Conservation (phyloP, 1,140 invertebrate genomes). For the Diploscapter pachys region DNA sequence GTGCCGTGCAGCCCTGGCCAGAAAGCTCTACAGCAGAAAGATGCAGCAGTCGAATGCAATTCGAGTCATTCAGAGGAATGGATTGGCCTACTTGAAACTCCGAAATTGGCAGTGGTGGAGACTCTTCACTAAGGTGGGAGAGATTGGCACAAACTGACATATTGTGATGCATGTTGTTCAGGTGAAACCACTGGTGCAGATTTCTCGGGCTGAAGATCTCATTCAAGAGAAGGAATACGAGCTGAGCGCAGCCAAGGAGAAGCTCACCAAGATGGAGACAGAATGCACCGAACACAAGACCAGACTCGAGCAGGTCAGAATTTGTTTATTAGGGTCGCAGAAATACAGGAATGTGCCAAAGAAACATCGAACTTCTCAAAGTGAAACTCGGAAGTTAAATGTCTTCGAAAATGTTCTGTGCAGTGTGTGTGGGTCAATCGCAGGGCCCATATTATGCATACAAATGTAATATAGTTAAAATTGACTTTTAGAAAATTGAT, state of each 20-base stretch:
- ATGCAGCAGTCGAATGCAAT: slow-evolving; percentile 97
- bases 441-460: no score
- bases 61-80: slow-evolving; percentile 96
- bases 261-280: neutral
- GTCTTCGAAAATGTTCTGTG: no score
- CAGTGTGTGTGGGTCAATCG: no score
- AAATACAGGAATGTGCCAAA: slow-evolving; percentile 95
- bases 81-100: slow-evolving; percentile 92
- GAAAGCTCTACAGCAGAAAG: slow-evolving; percentile 90
- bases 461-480: no score
- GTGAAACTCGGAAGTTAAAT: no score
- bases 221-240: slow-evolving; percentile 27
- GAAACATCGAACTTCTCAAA: slow-evolving; percentile 14
- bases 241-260: slow-evolving; percentile 14
- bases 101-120: slow-evolving; percentile 99
- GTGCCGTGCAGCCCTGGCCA: slow-evolving; percentile 87
- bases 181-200: slow-evolving; percentile 17
- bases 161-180: neutral
- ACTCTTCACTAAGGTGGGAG: slow-evolving; percentile 86
- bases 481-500: no score
- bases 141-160: slow-evolving; percentile 59
- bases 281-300: slow-evolving; percentile 12
- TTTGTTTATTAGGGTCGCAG: slow-evolving; percentile 66
- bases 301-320: slow-evolving; percentile 67
- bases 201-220: slow-evolving; percentile 12